Percentiles rank a stretch among this genome's conserved stretches.
phyloP scores from a whole-genome alignment of 1,140 invertebrate species.

The Bombus fervidus region DNA sequence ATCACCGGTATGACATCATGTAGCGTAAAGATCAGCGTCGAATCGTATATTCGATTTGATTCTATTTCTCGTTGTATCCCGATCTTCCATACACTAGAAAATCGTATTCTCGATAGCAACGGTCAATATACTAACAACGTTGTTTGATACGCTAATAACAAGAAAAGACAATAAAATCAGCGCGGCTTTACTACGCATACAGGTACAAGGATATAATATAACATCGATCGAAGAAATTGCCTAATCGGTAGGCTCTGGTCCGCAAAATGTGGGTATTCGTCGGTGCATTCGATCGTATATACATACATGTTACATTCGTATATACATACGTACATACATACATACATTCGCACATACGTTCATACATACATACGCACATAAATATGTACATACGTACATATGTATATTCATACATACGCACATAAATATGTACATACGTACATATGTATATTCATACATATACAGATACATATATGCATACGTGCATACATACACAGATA shows the following conservation, averaged over 20 bases:
- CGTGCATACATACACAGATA: too few relatives aligned
- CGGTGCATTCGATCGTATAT: conserved; percentile 20
- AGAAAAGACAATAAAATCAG: conserved; percentile 43
- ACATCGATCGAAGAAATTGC: conserved; percentile 68
- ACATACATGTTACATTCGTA: neutral
- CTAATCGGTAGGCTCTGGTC: conserved; percentile 71
- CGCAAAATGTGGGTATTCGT: conserved; percentile 59
- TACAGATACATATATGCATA: accelerated
- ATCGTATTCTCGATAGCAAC: neutral
- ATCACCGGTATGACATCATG: neutral
- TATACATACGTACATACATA: neutral
- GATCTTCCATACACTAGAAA: neutral
- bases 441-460: too few relatives aligned
- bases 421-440: neutral
- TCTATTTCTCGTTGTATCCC: neutral
- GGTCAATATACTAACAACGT: conserved; percentile 9
- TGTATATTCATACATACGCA: too few relatives aligned
- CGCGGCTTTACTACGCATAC: conserved; percentile 23
- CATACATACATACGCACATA: too few relatives aligned
- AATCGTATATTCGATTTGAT: neutral
- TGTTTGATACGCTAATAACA: conserved; percentile 10
- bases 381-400: too few relatives aligned
- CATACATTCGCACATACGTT: too few relatives aligned
- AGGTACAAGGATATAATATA: conserved; percentile 50
- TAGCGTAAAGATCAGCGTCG: neutral